Evolutionary conservation across 1,140 invertebrate species (phyloP), one percentile per base, ranked within the genome.

Genomic region (Hyphantria cunea): DNA sequence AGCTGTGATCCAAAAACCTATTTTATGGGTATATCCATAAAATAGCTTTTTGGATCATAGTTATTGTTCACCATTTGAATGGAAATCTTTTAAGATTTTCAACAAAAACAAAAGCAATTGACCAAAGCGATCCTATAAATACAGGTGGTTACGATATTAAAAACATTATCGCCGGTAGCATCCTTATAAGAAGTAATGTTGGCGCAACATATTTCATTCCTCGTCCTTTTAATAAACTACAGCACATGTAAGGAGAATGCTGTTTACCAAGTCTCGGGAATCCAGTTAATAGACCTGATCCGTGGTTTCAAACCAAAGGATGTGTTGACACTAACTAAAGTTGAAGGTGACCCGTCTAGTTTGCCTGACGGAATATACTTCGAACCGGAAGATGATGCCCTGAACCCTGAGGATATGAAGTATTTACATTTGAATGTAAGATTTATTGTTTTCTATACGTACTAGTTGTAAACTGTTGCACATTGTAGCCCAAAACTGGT

Each of bases 321-420:
- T 0, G 10, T 34, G 8, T 41, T 68, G 13, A 59, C 37, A 6
- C 14, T 76, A 17, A 55, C 58, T 0, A 73, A 68, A 53, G 55
- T 76, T 7, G 34, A 64, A 4, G 52, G 51, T 14, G 65, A 62
- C 11, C 3, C 6, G 6, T 49, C 12, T 4, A 50, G 0, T 8
- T 32, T 60, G 14, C 67, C 64, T 33, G 70, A 76, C 64, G 70
- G 74, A 4, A 59, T 76, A 12, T 73, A 72, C 17, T 70, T 61
- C 34, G 17, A 58, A n/a, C 74, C 74, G 8, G 67, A 70, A 41
- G 64, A 76, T 39, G 66, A 59, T 11, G 59, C 14, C 4, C 17
- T 72, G 41, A 32, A 14, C 0, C 6, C 37, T 10, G 45, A 50
- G 4, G 49, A 52, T 6, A 37, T 39, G 6, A 47, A 51, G 17